Evolutionary conservation across 2,113 vertebrate species (phyloP).

Genomic region (Trematomus loennbergii): DNA sequence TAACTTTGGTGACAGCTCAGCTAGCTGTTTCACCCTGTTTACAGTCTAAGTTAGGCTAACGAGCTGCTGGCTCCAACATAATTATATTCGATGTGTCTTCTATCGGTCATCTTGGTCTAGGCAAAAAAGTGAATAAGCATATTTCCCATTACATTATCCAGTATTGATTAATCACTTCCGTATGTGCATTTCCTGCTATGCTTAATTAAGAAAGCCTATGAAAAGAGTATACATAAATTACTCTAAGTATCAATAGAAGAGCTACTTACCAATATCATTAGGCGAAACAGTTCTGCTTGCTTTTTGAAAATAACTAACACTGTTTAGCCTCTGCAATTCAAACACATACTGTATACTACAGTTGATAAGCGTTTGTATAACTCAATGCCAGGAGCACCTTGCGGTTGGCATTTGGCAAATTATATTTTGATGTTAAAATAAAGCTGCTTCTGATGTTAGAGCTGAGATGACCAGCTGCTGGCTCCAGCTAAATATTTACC

Average conservation of each 20-base stretch:
- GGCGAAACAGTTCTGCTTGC: background rate
- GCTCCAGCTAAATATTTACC: background rate
- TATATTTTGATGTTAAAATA: slow-evolving; percentile 15
- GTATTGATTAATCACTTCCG: no score
- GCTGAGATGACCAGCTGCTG: background rate
- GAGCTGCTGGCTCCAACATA: background rate
- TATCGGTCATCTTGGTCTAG: no score
- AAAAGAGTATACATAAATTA: background rate
- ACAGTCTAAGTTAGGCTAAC: background rate
- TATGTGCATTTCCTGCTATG: background rate
- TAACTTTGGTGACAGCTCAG: background rate
- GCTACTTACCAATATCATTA: background rate
- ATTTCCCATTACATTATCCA: no score
- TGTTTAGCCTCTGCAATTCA: background rate
- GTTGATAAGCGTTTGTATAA: background rate
- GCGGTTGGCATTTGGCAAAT: slow-evolving; percentile 3
- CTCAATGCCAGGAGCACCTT: slow-evolving; percentile 2
- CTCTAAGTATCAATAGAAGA: background rate
- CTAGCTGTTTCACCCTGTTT: background rate
- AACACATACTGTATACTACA: slow-evolving; percentile 6
- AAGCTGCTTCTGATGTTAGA: background rate
- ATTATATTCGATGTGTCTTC: background rate
- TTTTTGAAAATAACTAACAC: background rate
- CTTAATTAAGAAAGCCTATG: no score
- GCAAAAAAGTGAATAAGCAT: no score